phyloP scores from a whole-genome alignment of 2,113 vertebrate genomes.

The Rhabdornis inornatus region DNA sequence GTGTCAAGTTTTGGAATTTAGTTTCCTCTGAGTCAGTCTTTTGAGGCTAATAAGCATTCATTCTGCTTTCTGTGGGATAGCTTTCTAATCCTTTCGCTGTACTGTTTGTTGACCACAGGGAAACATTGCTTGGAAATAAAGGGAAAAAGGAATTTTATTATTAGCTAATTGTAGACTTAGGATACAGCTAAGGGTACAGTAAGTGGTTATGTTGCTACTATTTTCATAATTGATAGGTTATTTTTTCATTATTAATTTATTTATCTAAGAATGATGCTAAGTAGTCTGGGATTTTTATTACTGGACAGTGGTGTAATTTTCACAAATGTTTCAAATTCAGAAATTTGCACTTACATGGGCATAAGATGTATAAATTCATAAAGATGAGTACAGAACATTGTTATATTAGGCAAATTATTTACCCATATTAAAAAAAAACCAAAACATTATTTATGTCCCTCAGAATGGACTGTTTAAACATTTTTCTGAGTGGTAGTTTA shows the following conservation, averaged over 20 bases:
- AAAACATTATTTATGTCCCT: not conserved
- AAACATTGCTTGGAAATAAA: conserved; percentile 10
- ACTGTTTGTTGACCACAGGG: not conserved
- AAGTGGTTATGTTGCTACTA: not conserved
- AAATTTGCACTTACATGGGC: not conserved
- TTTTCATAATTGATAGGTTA: not conserved
- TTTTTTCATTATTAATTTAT: not conserved
- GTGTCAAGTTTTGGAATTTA: conserved; percentile 23
- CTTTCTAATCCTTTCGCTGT: conserved; percentile 16
- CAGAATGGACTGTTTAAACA: not conserved
- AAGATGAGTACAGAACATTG: not conserved
- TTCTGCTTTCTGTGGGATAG: conserved; percentile 7
- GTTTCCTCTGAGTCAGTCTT: conserved; percentile 60
- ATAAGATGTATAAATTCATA: not conserved
- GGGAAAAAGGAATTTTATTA: conserved; percentile 6
- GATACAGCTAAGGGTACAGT: not conserved
- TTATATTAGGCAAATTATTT: not conserved
- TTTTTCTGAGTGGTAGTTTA: not conserved
- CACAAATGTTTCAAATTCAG: not conserved
- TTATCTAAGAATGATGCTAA: not conserved
- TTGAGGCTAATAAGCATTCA: conserved; percentile 36
- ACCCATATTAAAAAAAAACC: not conserved
- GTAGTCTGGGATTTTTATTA: not conserved
- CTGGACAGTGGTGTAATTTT: not conserved
- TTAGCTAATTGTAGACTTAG: not conserved